Percentiles rank a stretch among this genome's conserved stretches.
Evolutionary conservation across 2,113 vertebrate species (phyloP).

Genomic region (Solea senegalensis): DNA sequence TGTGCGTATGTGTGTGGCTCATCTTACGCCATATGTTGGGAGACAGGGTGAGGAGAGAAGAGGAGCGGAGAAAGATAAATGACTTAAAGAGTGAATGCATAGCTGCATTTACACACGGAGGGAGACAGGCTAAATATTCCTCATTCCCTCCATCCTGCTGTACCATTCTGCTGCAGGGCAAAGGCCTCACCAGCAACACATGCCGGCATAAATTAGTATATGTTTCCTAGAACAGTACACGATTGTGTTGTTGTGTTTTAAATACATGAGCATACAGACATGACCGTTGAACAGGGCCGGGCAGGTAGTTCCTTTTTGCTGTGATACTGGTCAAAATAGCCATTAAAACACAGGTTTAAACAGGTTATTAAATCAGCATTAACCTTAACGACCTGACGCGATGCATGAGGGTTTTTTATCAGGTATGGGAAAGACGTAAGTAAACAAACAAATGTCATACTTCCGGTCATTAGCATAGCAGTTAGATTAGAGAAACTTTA

Average conservation of each 20-base stretch:
- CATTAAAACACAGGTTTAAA: no score
- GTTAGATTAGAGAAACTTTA: no score
- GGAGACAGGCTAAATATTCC: slow-evolving; percentile 71
- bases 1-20: slow-evolving; percentile 51
- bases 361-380: no score
- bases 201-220: slow-evolving; percentile 19
- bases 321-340: no score
- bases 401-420: no score
- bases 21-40: slow-evolving; percentile 76
- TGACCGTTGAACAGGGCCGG: no score
- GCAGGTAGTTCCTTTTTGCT: no score
- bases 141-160: slow-evolving; percentile 56
- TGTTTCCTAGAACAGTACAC: slow-evolving; percentile 31
- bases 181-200: slow-evolving; percentile 47
- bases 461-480: no score
- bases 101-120: slow-evolving; percentile 72
- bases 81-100: slow-evolving; percentile 76
- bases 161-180: slow-evolving; percentile 48
- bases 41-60: slow-evolving; percentile 70
- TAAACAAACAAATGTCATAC: no score
- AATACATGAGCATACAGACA: no score
- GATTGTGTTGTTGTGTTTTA: slow-evolving; percentile 1
- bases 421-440: no score
- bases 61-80: slow-evolving; percentile 75
- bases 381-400: no score